phyloP scores from a whole-genome alignment of 2,888 invertebrate species.

The Drosophila fulvimacula region DNA sequence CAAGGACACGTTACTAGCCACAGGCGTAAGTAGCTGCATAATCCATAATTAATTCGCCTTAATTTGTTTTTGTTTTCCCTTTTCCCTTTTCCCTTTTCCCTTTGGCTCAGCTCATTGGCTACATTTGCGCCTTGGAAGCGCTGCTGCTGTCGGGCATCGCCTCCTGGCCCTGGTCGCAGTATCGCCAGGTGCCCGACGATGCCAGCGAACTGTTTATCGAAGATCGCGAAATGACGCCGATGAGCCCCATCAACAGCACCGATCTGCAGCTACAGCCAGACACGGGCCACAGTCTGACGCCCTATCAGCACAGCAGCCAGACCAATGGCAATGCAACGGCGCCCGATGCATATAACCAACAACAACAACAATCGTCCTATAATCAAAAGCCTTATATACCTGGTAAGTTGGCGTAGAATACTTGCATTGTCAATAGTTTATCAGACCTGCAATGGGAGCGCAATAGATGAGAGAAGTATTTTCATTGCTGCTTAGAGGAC shows the following conservation, averaged over 20 bases:
- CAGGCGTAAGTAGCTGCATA: constrained; percentile 86
- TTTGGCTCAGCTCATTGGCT: constrained; percentile 86
- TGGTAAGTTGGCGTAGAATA: constrained; percentile 70
- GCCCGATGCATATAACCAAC: constrained; percentile 84
- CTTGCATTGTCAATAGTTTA: background rate
- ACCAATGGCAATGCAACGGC: constrained; percentile 76
- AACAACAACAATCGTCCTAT: constrained; percentile 85
- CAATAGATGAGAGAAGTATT: too few relatives aligned
- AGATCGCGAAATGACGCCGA: constrained; percentile 86
- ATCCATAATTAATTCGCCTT: background rate
- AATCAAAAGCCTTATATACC: constrained; percentile 86
- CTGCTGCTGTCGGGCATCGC: constrained; percentile 87
- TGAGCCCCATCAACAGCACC: constrained; percentile 85
- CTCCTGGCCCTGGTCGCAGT: constrained; percentile 86
- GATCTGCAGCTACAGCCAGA: constrained; percentile 80
- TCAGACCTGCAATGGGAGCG: background rate
- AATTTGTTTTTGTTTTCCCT: too few relatives aligned
- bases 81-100: background rate
- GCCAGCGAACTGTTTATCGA: constrained; percentile 87
- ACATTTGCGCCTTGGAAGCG: constrained; percentile 87
- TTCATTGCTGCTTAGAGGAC: too few relatives aligned
- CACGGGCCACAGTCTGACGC: constrained; percentile 77
- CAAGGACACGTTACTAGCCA: constrained; percentile 89
- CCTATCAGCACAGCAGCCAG: constrained; percentile 71
- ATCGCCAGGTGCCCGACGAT: constrained; percentile 88